Evolutionary conservation across 2,797 vertebrate genomes (phyloP).

Genomic region (Brotogeris chrysoptera): DNA sequence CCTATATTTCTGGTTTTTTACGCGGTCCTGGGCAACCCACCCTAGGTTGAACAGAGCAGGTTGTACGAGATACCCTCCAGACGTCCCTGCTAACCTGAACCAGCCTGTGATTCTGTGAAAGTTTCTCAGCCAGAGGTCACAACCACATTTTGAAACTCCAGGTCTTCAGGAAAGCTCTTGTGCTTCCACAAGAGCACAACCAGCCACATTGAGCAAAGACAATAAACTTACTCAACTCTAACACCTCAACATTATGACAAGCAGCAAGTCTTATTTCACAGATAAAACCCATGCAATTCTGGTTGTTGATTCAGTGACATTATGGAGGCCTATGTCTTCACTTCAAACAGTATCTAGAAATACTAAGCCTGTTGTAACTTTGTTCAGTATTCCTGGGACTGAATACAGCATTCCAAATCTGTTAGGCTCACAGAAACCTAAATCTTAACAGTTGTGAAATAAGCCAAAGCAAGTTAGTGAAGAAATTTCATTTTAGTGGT

Average conservation of each 20-base stretch:
- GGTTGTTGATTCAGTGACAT: background rate
- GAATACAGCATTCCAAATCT: background rate
- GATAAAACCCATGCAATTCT: background rate
- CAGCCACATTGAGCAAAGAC: background rate
- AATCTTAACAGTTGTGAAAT: background rate
- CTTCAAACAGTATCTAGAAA: background rate
- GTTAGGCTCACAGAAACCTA: background rate
- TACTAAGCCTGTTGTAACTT: background rate
- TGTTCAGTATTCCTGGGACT: background rate
- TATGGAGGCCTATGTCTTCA: background rate
- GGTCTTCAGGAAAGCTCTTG: background rate
- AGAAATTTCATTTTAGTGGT: background rate
- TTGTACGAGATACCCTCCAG: background rate
- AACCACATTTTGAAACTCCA: background rate
- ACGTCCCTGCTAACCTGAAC: background rate
- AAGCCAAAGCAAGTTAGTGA: background rate
- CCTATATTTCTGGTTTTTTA: background rate
- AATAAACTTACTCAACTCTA: background rate
- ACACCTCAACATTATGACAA: background rate
- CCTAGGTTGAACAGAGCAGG: background rate
- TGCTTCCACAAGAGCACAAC: background rate
- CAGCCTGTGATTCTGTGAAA: background rate
- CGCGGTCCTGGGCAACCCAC: background rate
- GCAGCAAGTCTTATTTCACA: background rate
- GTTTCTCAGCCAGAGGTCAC: background rate